Evolutionary conservation across 1,140 invertebrate species (phyloP).

Genomic region (Habropoda laboriosa): DNA sequence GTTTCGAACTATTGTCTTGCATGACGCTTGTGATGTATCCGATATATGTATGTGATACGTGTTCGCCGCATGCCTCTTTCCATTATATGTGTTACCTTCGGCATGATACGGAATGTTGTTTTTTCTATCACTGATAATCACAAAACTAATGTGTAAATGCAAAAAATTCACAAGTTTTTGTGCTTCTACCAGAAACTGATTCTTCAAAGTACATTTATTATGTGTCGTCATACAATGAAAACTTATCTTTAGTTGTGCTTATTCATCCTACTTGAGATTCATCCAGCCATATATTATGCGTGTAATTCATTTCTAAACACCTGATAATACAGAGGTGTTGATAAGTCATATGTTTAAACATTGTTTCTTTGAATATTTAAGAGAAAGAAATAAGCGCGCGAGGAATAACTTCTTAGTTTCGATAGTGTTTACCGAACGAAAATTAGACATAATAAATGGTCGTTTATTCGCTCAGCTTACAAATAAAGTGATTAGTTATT

Average conservation of each 20-base stretch:
- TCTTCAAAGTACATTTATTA: neutral
- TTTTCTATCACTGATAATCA: slow-evolving; percentile 10
- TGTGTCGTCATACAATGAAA: neutral
- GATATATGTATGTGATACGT: slow-evolving; percentile 8
- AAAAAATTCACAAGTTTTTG: neutral
- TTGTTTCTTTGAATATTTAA: too few species aligned
- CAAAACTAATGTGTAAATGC: neutral
- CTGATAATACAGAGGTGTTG: neutral
- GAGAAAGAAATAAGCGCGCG: neutral
- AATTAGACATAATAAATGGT: neutral
- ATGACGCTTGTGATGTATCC: slow-evolving; percentile 54
- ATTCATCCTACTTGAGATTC: neutral
- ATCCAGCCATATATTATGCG: neutral
- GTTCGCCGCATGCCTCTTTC: slow-evolving; percentile 57
- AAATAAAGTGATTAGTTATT: neutral
- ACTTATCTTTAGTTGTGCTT: neutral
- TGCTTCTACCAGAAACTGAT: neutral
- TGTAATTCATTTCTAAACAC: neutral
- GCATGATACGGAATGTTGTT: slow-evolving; percentile 45
- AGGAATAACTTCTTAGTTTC: neutral
- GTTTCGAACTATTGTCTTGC: slow-evolving; percentile 55
- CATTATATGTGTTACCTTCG: slow-evolving; percentile 33
- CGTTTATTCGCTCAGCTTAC: neutral
- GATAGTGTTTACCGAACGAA: neutral
- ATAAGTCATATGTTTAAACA: neutral